Conservation (phyloP, 2,888 invertebrate genomes). For the Eucera pruinosa region DNA sequence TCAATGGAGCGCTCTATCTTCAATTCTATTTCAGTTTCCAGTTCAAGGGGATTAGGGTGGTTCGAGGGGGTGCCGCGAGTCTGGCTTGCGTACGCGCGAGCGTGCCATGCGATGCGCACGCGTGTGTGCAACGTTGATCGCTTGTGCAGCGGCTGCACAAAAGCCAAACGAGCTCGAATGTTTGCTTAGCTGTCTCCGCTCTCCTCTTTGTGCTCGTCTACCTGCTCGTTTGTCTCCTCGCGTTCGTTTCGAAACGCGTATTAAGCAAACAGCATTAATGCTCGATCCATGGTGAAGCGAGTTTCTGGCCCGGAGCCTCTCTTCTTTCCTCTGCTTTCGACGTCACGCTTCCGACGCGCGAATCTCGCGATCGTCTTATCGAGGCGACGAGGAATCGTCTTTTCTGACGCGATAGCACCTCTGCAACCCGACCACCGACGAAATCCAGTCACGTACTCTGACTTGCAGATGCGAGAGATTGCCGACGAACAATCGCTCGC, state of each 20-base stretch:
- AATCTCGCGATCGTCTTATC: slow-evolving; percentile 49
- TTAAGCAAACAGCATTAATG: slow-evolving; percentile 77
- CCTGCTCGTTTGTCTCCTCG: slow-evolving; percentile 76
- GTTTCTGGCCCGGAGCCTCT: neutral
- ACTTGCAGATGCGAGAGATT: slow-evolving; percentile 59
- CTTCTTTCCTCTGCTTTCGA: slow-evolving; percentile 5
- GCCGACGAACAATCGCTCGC: slow-evolving; percentile 34
- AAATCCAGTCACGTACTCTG: slow-evolving; percentile 51
- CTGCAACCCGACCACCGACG: slow-evolving; percentile 1
- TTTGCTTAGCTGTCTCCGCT: slow-evolving; percentile 77
- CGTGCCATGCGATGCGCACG: slow-evolving; percentile 25
- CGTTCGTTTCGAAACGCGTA: slow-evolving; percentile 65
- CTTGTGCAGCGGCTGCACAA: slow-evolving; percentile 58
- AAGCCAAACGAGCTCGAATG: slow-evolving; percentile 75
- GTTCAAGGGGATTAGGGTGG: slow-evolving; percentile 52
- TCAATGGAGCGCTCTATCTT: slow-evolving; percentile 45
- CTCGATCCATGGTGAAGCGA: slow-evolving; percentile 60
- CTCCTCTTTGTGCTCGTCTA: slow-evolving; percentile 72
- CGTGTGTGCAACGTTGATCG: slow-evolving; percentile 60
- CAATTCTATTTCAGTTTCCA: slow-evolving; percentile 55
- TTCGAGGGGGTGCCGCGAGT: slow-evolving; percentile 33
- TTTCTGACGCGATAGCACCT: slow-evolving; percentile 28
- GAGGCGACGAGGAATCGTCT: slow-evolving; percentile 22
- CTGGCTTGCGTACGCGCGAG: slow-evolving; percentile 35
- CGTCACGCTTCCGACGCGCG: neutral